These are phyloP conservation scores for Nannospalax galili DNA, from an alignment of 2,113 vertebrate species.

Conservation along the genomic window DNA sequence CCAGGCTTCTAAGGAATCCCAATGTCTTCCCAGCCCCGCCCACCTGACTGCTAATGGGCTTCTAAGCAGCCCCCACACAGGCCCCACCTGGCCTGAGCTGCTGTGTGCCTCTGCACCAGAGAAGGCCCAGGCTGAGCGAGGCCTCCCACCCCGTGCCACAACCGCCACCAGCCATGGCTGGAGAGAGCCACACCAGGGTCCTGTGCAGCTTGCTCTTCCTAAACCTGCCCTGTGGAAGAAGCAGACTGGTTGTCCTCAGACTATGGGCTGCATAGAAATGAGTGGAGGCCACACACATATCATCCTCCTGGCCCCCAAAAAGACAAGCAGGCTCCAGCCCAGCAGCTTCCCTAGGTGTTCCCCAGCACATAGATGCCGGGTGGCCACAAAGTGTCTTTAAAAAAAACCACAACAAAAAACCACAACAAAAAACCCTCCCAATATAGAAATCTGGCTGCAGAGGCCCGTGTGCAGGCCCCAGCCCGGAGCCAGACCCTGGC, in stretches of 20 bases:
- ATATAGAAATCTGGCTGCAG: constrained; percentile 83
- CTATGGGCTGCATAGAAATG: constrained; percentile 80
- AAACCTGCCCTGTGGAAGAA: constrained; percentile 55
- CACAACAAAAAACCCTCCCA: too few relatives aligned
- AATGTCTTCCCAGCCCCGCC: constrained; percentile 25
- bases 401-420: too few relatives aligned
- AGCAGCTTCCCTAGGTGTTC: constrained; percentile 78
- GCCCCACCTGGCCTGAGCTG: neutral
- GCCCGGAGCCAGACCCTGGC: constrained; percentile 85
- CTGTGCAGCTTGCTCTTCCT: constrained; percentile 60
- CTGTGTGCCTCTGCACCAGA: constrained; percentile 31
- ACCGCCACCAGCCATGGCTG: neutral
- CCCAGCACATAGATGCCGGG: constrained; percentile 83
- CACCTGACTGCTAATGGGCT: neutral
- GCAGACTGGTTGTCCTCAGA: constrained; percentile 62
- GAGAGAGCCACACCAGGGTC: neutral
- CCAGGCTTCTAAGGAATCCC: constrained; percentile 50
- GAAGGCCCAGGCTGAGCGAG: neutral
- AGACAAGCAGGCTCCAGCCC: constrained; percentile 27
- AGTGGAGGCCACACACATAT: constrained; percentile 71
- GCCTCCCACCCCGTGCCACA: neutral
- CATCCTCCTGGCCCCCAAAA: constrained; percentile 76
- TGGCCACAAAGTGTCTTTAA: constrained; percentile 79
- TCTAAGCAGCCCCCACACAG: constrained; percentile 20
- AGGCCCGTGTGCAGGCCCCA: constrained; percentile 82